Evolutionary conservation across 2,888 invertebrate species (phyloP).

Genomic region (Spodoptera exigua): DNA sequence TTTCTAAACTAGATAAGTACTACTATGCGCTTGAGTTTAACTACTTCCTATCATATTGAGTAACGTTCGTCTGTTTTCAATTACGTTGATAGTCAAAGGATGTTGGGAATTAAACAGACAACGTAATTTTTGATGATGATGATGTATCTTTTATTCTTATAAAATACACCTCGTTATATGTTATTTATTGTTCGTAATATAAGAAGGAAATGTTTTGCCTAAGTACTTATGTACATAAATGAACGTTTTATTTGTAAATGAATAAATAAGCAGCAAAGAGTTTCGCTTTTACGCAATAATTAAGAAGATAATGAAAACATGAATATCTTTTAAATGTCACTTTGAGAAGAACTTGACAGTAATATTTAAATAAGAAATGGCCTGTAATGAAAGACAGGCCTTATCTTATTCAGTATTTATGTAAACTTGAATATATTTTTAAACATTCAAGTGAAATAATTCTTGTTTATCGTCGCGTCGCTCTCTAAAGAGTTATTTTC

Average conservation of each 20-base stretch:
- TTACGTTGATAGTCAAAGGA: constrained; percentile 43
- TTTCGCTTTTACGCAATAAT: constrained; percentile 6
- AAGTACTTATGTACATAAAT: constrained; percentile 2
- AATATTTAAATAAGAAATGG: constrained; percentile 32
- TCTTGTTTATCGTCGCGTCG: constrained; percentile 21
- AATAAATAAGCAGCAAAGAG: constrained; percentile 13
- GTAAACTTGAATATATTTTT: constrained; percentile 33
- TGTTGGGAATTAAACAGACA: constrained; percentile 31
- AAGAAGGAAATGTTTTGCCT: too few relatives aligned
- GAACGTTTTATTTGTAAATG: constrained; percentile 1
- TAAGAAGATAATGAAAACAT: background rate
- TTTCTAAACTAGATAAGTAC: constrained; percentile 63
- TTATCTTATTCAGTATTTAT: constrained; percentile 38
- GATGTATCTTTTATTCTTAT: constrained; percentile 14
- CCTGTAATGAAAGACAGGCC: constrained; percentile 21
- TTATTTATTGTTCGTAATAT: background rate
- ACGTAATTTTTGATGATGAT: constrained; percentile 5
- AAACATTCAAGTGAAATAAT: constrained; percentile 28
- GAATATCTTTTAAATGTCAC: constrained; percentile 18
- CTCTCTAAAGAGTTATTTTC: constrained; percentile 21
- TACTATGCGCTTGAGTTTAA: constrained; percentile 47
- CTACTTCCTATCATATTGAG: constrained; percentile 53
- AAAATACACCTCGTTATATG: background rate
- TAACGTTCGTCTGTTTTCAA: constrained; percentile 27
- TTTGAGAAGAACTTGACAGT: constrained; percentile 25